Conservation (phyloP, 2,888 invertebrate genomes). For the Macrophya annulata region DNA sequence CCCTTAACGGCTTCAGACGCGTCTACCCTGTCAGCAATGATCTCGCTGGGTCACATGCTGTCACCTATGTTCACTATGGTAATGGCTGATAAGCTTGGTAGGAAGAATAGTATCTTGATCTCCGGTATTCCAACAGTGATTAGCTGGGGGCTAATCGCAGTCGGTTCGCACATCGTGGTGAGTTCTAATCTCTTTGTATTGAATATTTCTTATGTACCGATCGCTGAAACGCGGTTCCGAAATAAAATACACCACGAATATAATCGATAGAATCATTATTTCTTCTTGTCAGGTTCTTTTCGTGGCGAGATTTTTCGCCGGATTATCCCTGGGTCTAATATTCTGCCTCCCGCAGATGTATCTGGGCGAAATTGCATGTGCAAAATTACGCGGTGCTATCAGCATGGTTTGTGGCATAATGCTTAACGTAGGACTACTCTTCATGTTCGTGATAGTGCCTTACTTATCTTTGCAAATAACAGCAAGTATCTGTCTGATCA, state of each 20-base stretch:
- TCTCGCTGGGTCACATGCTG: constrained; percentile 65
- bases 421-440: constrained; percentile 74
- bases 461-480: constrained; percentile 66
- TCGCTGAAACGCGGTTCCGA: background rate
- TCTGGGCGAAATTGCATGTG: constrained; percentile 68
- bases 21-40: constrained; percentile 66
- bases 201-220: background rate
- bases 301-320: constrained; percentile 66
- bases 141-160: constrained; percentile 65
- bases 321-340: constrained; percentile 64
- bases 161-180: constrained; percentile 66
- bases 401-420: constrained; percentile 83
- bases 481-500: constrained; percentile 71
- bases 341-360: constrained; percentile 66
- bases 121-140: constrained; percentile 63
- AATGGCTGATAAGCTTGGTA: constrained; percentile 67
- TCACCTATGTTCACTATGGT: constrained; percentile 63
- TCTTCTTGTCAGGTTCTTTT: constrained; percentile 65
- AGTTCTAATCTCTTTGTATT: constrained; percentile 44
- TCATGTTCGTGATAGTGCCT: constrained; percentile 69
- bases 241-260: background rate
- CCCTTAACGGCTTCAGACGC: constrained; percentile 62
- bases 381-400: constrained; percentile 81
- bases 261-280: background rate
- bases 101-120: constrained; percentile 66